A percentile compares a stretch with the other conserved stretches of the same genome.
Evolutionary conservation across 2,797 vertebrate species (phyloP).

Genomic region (Alectoris magna): DNA sequence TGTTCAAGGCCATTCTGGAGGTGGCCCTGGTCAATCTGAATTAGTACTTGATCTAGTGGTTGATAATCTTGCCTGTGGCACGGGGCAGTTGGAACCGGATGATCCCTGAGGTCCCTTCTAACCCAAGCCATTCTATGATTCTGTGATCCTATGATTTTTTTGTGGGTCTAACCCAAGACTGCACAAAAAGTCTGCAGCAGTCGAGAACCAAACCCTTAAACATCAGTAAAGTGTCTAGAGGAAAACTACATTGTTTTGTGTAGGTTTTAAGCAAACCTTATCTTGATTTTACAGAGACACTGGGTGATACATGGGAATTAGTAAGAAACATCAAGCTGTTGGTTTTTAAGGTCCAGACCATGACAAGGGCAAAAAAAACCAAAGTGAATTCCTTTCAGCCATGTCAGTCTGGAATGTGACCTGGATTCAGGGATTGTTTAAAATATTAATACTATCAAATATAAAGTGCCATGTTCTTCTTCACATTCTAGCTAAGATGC

Average conservation of each 20-base stretch:
- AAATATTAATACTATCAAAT: slow-evolving; percentile 7
- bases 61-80: too few species aligned
- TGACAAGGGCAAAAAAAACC: not conserved
- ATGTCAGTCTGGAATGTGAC: not conserved
- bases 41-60: too few species aligned
- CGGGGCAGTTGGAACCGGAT: too few species aligned
- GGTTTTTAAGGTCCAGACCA: not conserved
- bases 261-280: not conserved
- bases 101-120: too few species aligned
- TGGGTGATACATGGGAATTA: not conserved
- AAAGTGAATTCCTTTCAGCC: not conserved
- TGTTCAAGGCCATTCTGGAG: too few species aligned
- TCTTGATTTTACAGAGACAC: not conserved
- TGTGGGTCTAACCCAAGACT: not conserved
- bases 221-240: not conserved
- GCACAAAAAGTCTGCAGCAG: not conserved
- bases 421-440: not conserved
- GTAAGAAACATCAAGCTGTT: not conserved
- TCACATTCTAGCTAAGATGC: not conserved
- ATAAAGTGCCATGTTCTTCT: slow-evolving; percentile 18
- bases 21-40: too few species aligned
- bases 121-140: too few species aligned
- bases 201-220: not conserved
- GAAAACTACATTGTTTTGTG: not conserved
- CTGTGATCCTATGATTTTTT: not conserved